Conservation (phyloP, 2,797 vertebrate species). For the Poecilia gillii region DNA sequence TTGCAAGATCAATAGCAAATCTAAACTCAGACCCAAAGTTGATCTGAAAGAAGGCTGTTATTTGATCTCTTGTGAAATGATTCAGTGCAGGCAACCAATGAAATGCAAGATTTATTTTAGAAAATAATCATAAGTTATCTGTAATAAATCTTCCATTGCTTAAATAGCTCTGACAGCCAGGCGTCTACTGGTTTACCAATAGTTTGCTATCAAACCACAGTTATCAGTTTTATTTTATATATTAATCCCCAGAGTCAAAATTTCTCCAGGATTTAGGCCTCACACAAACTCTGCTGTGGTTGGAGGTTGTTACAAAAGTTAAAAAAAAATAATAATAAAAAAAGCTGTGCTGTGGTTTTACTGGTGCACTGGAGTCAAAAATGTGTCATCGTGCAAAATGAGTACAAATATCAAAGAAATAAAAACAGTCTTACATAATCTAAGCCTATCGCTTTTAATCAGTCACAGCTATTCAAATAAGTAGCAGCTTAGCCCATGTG, state of each 20-base stretch:
- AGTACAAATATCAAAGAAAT: slow-evolving; percentile 63
- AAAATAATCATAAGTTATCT: slow-evolving; percentile 34
- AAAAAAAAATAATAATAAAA: slow-evolving; percentile 14
- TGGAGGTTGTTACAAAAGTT: slow-evolving; percentile 29
- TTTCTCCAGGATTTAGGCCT: slow-evolving; percentile 49
- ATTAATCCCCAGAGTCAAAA: slow-evolving; percentile 42
- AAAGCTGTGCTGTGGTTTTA: slow-evolving; percentile 59
- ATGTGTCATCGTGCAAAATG: slow-evolving; percentile 66
- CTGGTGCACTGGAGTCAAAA: slow-evolving; percentile 62
- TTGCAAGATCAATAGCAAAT: slow-evolving; percentile 23
- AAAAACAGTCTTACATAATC: slow-evolving; percentile 64
- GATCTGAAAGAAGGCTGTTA: slow-evolving; percentile 25
- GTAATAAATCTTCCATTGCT: slow-evolving; percentile 50
- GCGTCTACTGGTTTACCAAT: slow-evolving; percentile 20
- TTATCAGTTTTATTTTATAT: slow-evolving; percentile 55
- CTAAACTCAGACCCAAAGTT: slow-evolving; percentile 24
- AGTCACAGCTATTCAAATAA: slow-evolving; percentile 63
- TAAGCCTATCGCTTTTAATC: slow-evolving; percentile 52
- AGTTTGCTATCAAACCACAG: slow-evolving; percentile 58
- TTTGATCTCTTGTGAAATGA: slow-evolving; percentile 35
- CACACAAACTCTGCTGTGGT: slow-evolving; percentile 49
- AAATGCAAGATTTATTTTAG: slow-evolving; percentile 24
- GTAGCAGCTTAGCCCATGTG: slow-evolving; percentile 51
- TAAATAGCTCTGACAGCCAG: slow-evolving; percentile 51
- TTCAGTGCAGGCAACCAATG: slow-evolving; percentile 16